Percentiles rank a stretch among this genome's conserved stretches.
Conservation (phyloP, 2,888 invertebrate genomes). For the Trisateles emortualis region DNA sequence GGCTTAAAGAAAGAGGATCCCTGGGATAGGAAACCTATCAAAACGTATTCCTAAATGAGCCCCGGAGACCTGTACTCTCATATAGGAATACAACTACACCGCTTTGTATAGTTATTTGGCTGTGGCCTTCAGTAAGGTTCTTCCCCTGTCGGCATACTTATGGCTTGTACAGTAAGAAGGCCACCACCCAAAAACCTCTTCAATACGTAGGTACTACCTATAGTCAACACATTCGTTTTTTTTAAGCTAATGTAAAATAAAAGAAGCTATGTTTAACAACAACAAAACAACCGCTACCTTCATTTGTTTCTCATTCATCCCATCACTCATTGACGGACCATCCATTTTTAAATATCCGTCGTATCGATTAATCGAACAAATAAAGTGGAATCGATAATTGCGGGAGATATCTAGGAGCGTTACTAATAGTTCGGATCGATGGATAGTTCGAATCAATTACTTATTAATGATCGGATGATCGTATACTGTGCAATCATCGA, state of each 20-base stretch:
- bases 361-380: constrained; percentile 49
- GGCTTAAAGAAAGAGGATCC: no score
- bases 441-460: constrained; percentile 70
- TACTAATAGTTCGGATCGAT: constrained; percentile 68
- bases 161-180: no score
- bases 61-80: no score
- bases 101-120: no score
- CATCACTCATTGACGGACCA: constrained; percentile 28
- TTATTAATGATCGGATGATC: constrained; percentile 71
- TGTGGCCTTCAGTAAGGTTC: no score
- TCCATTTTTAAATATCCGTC: constrained; percentile 40
- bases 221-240: no score
- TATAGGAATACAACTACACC: no score
- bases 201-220: no score
- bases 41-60: no score
- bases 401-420: constrained; percentile 60
- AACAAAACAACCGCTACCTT: background rate
- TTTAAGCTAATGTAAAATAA: background rate
- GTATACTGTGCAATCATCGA: constrained; percentile 71
- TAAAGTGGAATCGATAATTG: constrained; percentile 60
- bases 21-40: no score
- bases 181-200: no score
- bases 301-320: constrained; percentile 28
- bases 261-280: background rate
- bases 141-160: no score